Conservation (phyloP, 1,140 invertebrate species). For the Elymnias hypermnestra region DNA sequence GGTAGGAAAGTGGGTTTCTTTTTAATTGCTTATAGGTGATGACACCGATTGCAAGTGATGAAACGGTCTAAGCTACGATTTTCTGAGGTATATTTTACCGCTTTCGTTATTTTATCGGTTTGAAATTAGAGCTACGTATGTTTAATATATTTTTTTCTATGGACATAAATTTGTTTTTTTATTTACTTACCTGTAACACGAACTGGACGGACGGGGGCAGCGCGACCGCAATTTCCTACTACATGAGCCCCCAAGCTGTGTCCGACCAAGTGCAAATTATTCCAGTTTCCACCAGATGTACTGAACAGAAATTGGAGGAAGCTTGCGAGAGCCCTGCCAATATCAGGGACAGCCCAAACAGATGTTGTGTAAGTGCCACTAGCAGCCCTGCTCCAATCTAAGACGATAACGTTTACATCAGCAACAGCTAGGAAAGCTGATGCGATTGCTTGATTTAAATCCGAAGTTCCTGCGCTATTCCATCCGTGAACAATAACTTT, state of each 20-base stretch:
- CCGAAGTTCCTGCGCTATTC: constrained; percentile 41
- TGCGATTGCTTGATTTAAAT: constrained; percentile 31
- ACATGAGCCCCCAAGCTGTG: constrained; percentile 78
- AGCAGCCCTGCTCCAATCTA: constrained; percentile 50
- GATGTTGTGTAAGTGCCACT: constrained; percentile 62
- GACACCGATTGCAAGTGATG: no score
- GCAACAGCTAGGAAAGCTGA: constrained; percentile 46
- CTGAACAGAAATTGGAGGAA: constrained; percentile 42
- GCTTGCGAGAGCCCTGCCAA: constrained; percentile 48
- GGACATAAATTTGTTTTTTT: background rate
- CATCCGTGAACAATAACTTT: constrained; percentile 54
- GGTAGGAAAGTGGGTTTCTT: no score
- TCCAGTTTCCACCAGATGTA: constrained; percentile 40
- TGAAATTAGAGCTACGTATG: no score
- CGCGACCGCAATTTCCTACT: constrained; percentile 82
- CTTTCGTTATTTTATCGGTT: background rate
- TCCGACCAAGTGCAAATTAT: constrained; percentile 89
- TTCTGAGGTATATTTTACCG: no score
- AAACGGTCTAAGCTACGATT: no score
- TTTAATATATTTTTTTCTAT: no score
- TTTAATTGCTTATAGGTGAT: no score
- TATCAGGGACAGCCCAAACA: constrained; percentile 61
- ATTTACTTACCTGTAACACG: constrained; percentile 30
- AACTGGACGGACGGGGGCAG: constrained; percentile 29
- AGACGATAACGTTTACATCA: constrained; percentile 76